These are phyloP conservation scores for Semotilus atromaculatus DNA, from an alignment of 2,797 vertebrate genomes.

Conservation along the genomic window DNA sequence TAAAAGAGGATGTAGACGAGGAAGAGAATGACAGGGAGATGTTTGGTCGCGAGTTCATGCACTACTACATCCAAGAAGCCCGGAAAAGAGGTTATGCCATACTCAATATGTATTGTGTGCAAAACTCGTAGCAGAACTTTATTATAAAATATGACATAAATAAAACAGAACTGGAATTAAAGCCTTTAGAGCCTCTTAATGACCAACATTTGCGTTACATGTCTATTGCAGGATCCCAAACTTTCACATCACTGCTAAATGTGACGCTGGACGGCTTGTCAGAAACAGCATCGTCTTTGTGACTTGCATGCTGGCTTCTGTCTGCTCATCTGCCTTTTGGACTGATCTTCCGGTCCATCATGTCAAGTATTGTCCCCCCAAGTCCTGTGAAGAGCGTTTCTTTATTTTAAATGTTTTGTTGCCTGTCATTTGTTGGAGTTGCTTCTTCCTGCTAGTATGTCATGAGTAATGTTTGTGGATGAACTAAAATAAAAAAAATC, in stretches of 20 bases:
- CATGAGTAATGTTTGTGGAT: neutral
- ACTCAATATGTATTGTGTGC: conserved; percentile 67
- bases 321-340: conserved; percentile 42
- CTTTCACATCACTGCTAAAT: conserved; percentile 60
- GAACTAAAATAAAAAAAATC: neutral
- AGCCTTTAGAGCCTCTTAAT: neutral
- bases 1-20: conserved; percentile 71
- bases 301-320: conserved; percentile 48
- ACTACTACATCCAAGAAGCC: conserved; percentile 85
- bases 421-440: conserved; percentile 2
- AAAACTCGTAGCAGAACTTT: conserved; percentile 53
- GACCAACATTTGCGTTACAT: conserved; percentile 28
- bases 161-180: conserved; percentile 7
- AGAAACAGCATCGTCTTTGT: conserved; percentile 35
- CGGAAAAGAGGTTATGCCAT: conserved; percentile 72
- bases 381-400: conserved; percentile 2
- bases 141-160: conserved; percentile 17
- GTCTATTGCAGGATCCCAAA: conserved; percentile 73
- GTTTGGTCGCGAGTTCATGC: conserved; percentile 94
- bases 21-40: conserved; percentile 86
- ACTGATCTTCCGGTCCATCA: conserved; percentile 29
- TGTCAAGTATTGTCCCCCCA: conserved; percentile 14
- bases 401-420: neutral
- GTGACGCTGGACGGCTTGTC: conserved; percentile 53
- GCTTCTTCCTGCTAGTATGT: conserved; percentile 8